phyloP scores from a whole-genome alignment of 35 echinoderm and acorn worm species.

The Anneissia japonica region DNA sequence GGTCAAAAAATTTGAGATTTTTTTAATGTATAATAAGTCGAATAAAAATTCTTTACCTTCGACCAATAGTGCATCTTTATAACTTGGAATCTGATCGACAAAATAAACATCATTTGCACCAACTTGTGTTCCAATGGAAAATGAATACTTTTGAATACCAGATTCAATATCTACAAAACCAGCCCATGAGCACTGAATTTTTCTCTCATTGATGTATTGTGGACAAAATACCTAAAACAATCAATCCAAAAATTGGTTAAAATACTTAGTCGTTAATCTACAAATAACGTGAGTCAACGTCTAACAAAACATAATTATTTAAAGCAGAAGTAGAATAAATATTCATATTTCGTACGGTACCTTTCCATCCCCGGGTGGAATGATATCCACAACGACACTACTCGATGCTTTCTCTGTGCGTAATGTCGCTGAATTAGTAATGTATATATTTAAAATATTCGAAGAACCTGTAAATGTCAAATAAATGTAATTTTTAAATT shows the following conservation, averaged over 20 bases:
- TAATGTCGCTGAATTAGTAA: constrained; percentile 21
- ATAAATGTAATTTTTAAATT: no score
- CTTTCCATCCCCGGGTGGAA: constrained; percentile 18
- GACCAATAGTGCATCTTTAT: not conserved
- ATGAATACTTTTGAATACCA: not conserved
- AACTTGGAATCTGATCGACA: not conserved
- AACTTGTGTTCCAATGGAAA: constrained; percentile 15
- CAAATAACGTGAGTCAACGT: no score
- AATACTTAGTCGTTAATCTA: no score
- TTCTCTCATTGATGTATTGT: not conserved
- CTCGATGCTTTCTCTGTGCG: not conserved
- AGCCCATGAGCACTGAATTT: constrained; percentile 9
- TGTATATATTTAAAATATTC: constrained; percentile 7
- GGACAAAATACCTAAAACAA: constrained; percentile 23
- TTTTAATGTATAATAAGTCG: no score
- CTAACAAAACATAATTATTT: no score
- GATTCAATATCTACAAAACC: constrained; percentile 36
- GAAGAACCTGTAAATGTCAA: not conserved
- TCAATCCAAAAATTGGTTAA: no score
- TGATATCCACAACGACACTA: constrained; percentile 26
- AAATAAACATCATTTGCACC: constrained; percentile 16
- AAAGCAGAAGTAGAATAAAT: no score
- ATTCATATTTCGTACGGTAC: constrained; percentile 4
- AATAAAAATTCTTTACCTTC: constrained; percentile 6
- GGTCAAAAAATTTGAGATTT: no score